Evolutionary conservation across 1,140 invertebrate genomes (phyloP).

Genomic region (Heliconius congener): DNA sequence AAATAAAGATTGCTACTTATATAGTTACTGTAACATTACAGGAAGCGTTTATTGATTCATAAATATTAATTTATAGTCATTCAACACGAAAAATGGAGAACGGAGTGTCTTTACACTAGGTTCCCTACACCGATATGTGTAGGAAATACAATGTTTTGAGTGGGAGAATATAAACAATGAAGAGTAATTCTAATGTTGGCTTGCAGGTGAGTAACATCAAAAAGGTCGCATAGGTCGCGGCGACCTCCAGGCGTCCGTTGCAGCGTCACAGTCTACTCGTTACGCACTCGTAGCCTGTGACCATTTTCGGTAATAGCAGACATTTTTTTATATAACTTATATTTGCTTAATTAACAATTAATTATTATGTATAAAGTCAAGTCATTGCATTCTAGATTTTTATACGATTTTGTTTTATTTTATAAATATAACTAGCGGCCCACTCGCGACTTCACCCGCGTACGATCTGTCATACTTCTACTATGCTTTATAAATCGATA

Average conservation of each 20-base stretch:
- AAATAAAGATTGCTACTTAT: neutral
- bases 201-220: conserved; percentile 38
- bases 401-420: too few species aligned
- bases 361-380: neutral
- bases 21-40: neutral
- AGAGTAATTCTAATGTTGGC: conserved; percentile 15
- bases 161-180: neutral
- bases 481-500: too few species aligned
- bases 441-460: too few species aligned
- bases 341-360: neutral
- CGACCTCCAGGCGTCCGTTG: conserved; percentile 42
- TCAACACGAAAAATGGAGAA: too few species aligned
- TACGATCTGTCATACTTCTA: too few species aligned
- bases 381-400: too few species aligned
- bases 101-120: too few species aligned
- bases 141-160: neutral
- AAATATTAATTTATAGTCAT: too few species aligned
- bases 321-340: neutral
- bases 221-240: conserved; percentile 39
- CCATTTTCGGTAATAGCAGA: conserved; percentile 1
- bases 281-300: conserved; percentile 21
- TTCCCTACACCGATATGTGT: too few species aligned
- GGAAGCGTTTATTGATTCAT: too few species aligned
- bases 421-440: too few species aligned
- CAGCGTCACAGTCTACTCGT: conserved; percentile 33